These are phyloP conservation scores for Liposcelis brunnea DNA, from an alignment of 2,888 invertebrate genomes.

Conservation along the genomic window DNA sequence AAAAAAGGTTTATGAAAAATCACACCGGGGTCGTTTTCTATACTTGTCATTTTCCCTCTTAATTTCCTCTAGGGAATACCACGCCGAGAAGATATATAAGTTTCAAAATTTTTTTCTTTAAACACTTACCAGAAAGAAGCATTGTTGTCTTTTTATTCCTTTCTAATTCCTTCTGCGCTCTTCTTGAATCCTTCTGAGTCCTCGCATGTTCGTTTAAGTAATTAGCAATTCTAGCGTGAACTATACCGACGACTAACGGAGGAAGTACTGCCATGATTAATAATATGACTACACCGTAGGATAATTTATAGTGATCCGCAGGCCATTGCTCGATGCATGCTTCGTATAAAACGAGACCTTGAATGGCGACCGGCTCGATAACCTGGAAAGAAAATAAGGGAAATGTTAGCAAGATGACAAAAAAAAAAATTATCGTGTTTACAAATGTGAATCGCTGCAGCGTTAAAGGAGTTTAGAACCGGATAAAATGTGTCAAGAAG, in stretches of 20 bases:
- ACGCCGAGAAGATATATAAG: too few species aligned
- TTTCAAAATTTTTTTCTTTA: too few species aligned
- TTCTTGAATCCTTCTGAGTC: slow-evolving; percentile 11
- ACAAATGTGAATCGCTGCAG: too few species aligned
- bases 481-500: too few species aligned
- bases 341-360: slow-evolving; percentile 23
- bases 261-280: slow-evolving; percentile 17
- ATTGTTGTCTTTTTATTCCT: slow-evolving; percentile 22
- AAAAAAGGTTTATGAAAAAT: too few species aligned
- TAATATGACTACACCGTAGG: slow-evolving; percentile 15
- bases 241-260: slow-evolving; percentile 15
- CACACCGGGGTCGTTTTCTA: too few species aligned
- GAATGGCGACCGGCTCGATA: slow-evolving; percentile 19
- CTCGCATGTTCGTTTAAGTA: slow-evolving; percentile 16
- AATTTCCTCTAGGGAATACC: too few species aligned
- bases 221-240: slow-evolving; percentile 19
- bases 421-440: too few species aligned
- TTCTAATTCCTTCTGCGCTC: slow-evolving; percentile 18
- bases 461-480: too few species aligned
- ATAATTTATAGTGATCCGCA: slow-evolving; percentile 16
- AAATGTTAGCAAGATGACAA: too few species aligned
- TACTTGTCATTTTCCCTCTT: too few species aligned
- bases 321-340: slow-evolving; percentile 27
- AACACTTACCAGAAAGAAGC: slow-evolving; percentile 24
- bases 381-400: slow-evolving; percentile 16